A percentile compares a stretch with the other conserved stretches of the same genome.
Evolutionary conservation across 2,113 vertebrate species (phyloP).

Genomic region (Myrmophylax atrothorax): DNA sequence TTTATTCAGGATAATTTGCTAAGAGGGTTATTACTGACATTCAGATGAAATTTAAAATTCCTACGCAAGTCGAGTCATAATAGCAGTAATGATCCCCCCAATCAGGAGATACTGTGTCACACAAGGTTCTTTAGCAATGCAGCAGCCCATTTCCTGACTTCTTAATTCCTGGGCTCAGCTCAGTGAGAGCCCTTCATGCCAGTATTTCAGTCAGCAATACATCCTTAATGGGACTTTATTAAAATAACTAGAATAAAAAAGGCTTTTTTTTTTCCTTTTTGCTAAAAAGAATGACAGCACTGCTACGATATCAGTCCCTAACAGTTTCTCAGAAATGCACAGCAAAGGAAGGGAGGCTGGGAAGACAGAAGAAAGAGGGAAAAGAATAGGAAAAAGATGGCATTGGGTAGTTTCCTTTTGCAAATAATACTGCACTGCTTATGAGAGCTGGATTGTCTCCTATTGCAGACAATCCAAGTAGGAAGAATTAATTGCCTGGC

Average conservation of each 20-base stretch:
- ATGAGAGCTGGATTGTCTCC: constrained; percentile 40
- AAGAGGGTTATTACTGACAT: constrained; percentile 98
- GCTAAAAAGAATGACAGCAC: constrained; percentile 81
- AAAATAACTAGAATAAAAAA: constrained; percentile 84
- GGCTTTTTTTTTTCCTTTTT: constrained; percentile 55
- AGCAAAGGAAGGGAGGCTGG: constrained; percentile 55
- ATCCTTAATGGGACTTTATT: constrained; percentile 85
- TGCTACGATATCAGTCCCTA: constrained; percentile 81
- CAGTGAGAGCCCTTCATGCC: constrained; percentile 85
- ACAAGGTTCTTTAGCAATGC: constrained; percentile 83
- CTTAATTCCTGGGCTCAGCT: constrained; percentile 86
- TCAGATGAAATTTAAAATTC: constrained; percentile 96
- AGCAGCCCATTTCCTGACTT: constrained; percentile 86
- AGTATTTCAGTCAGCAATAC: constrained; percentile 85
- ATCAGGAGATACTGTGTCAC: constrained; percentile 91
- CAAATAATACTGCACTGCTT: constrained; percentile 33
- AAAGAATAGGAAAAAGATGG: constrained; percentile 70
- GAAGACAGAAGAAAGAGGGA: constrained; percentile 58
- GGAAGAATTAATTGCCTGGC: constrained; percentile 63
- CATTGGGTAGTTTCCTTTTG: constrained; percentile 51
- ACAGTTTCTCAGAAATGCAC: constrained; percentile 70
- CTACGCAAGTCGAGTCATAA: constrained; percentile 91
- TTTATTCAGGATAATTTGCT: constrained; percentile 99
- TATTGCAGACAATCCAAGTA: constrained; percentile 42
- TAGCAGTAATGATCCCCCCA: constrained; percentile 97